A percentile compares a stretch with the other conserved stretches of the same genome.
These are phyloP conservation scores for Mystacornis crossleyi DNA, from an alignment of 2,113 vertebrate genomes.

Conservation along the genomic window DNA sequence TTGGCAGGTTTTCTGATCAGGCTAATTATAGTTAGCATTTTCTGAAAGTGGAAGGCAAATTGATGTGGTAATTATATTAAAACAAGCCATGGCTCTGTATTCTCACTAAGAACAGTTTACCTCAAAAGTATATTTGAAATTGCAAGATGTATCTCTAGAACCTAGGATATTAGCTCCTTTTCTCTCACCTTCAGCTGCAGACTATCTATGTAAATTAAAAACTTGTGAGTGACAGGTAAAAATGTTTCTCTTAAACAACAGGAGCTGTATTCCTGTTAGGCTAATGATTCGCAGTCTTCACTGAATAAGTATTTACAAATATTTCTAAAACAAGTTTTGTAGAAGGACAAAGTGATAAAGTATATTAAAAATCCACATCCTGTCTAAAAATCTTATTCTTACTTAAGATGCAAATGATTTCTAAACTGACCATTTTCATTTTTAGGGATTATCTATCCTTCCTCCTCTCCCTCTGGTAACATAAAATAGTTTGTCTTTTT, in stretches of 20 bases:
- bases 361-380: background rate
- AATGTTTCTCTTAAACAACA: background rate
- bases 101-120: background rate
- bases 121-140: background rate
- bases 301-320: background rate
- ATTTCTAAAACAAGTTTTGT: background rate
- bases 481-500: background rate
- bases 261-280: background rate
- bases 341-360: background rate
- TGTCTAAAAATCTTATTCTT: background rate
- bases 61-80: constrained; percentile 63
- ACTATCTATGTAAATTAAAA: background rate
- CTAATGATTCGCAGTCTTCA: background rate
- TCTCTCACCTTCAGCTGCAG: background rate
- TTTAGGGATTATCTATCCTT: background rate
- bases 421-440: background rate
- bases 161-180: background rate
- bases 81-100: constrained; percentile 27
- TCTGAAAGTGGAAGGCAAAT: constrained; percentile 63
- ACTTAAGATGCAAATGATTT: background rate
- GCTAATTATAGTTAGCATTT: constrained; percentile 59
- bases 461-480: background rate
- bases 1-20: constrained; percentile 65
- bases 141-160: background rate
- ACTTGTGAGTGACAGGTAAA: background rate